These are phyloP conservation scores for Tipula confusa DNA, from an alignment of 2,888 invertebrate species.

Conservation along the genomic window DNA sequence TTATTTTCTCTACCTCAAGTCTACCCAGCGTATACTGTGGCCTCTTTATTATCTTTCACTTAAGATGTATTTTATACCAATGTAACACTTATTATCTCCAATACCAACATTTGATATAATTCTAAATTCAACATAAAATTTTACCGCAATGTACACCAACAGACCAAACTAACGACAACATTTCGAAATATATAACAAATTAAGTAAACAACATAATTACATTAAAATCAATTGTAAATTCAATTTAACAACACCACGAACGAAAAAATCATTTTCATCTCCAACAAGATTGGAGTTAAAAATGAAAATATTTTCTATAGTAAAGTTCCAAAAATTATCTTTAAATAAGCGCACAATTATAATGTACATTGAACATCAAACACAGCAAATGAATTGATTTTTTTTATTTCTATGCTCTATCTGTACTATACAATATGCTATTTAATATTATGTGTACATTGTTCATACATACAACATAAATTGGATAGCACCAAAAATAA, in stretches of 20 bases:
- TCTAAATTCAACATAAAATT: too few relatives aligned
- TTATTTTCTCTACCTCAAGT: too few relatives aligned
- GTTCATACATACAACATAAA: not conserved
- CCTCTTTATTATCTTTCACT: too few relatives aligned
- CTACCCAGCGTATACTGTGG: too few relatives aligned
- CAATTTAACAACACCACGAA: not conserved
- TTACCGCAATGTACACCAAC: not conserved
- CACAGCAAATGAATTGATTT: slow-evolving; percentile 12
- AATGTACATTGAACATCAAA: not conserved
- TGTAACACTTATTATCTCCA: too few relatives aligned
- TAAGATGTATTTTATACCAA: too few relatives aligned
- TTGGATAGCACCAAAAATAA: not conserved
- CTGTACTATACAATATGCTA: not conserved
- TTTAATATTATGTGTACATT: not conserved
- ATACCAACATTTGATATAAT: too few relatives aligned
- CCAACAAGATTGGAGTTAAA: not conserved
- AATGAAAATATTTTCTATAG: not conserved
- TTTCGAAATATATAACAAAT: not conserved
- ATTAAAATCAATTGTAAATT: not conserved
- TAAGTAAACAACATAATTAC: not conserved
- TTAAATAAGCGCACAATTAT: slow-evolving; percentile 12
- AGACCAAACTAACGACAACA: not conserved
- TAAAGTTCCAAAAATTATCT: not conserved
- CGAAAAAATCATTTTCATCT: not conserved
- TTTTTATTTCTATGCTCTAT: not conserved